These are phyloP conservation scores for Limnephilus lunatus DNA, from an alignment of 2,888 invertebrate species.

Conservation along the genomic window DNA sequence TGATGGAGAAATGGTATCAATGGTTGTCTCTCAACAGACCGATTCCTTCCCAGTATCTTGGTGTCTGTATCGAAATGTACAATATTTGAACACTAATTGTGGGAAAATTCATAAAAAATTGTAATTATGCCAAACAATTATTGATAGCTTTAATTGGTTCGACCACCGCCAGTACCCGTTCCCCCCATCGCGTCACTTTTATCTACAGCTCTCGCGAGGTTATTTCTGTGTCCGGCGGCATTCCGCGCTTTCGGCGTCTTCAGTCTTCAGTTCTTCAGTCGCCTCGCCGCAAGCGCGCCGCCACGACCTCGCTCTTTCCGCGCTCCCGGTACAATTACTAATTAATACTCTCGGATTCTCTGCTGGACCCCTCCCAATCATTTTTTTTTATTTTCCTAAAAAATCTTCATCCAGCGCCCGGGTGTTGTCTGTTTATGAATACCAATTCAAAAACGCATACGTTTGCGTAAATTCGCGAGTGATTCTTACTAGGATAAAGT, in stretches of 20 bases:
- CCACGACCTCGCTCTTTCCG: slow-evolving; percentile 30
- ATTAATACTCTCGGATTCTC: background rate
- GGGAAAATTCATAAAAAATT: background rate
- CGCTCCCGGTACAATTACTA: background rate
- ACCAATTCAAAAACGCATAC: background rate
- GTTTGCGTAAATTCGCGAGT: background rate
- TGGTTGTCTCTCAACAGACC: too few relatives aligned
- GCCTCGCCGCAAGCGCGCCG: slow-evolving; percentile 50
- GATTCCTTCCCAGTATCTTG: too few relatives aligned
- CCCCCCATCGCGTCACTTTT: slow-evolving; percentile 51
- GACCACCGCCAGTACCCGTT: slow-evolving; percentile 25
- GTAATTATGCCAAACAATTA: background rate
- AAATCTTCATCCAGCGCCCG: background rate
- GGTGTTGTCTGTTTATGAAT: background rate
- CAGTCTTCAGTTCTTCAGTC: slow-evolving; percentile 59
- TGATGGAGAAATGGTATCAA: too few relatives aligned
- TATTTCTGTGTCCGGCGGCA: slow-evolving; percentile 56
- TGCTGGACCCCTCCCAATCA: slow-evolving; percentile 38
- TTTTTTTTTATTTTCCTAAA: background rate
- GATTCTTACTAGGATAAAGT: background rate
- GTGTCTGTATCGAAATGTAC: background rate
- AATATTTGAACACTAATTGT: background rate
- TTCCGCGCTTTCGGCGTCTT: slow-evolving; percentile 51
- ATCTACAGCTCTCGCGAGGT: slow-evolving; percentile 46
- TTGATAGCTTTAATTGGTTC: slow-evolving; percentile 27